A percentile compares a stretch with the other conserved stretches of the same genome.
Evolutionary conservation across 2,113 vertebrate species (phyloP).

Genomic region (Tetrao urogallus): DNA sequence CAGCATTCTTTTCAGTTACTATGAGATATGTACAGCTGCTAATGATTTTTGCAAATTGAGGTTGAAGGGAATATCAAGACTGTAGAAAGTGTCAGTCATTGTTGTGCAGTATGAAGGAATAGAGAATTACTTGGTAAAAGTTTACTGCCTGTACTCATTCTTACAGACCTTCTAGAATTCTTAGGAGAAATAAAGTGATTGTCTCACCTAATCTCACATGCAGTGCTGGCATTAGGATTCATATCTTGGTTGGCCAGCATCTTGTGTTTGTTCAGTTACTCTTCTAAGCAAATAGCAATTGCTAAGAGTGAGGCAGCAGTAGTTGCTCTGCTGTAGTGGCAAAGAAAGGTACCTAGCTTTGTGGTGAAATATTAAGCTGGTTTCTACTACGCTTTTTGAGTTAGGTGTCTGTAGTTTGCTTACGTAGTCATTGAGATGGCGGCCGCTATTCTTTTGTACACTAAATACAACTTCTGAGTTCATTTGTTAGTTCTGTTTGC

Average conservation of each 20-base stretch:
- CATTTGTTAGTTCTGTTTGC: not conserved
- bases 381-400: not conserved
- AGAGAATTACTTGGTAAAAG: not conserved
- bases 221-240: not conserved
- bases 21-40: not conserved
- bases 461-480: not conserved
- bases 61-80: not conserved
- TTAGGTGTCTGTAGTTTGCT: not conserved
- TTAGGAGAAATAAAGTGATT: not conserved
- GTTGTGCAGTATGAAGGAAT: not conserved
- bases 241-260: not conserved
- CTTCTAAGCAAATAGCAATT: not conserved
- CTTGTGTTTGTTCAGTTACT: not conserved
- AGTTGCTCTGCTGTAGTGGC: not conserved
- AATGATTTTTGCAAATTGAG: not conserved
- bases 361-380: not conserved
- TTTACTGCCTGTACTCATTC: not conserved
- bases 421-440: not conserved
- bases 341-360: not conserved
- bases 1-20: fast-evolving
- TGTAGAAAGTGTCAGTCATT: fast-evolving
- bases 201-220: not conserved
- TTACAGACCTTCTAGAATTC: not conserved
- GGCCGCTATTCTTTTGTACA: not conserved
- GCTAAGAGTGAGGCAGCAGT: not conserved